Evolutionary conservation across 2,888 invertebrate species (phyloP), one percentile per base, ranked within the genome.

Genomic region (Cistogaster globosa): DNA sequence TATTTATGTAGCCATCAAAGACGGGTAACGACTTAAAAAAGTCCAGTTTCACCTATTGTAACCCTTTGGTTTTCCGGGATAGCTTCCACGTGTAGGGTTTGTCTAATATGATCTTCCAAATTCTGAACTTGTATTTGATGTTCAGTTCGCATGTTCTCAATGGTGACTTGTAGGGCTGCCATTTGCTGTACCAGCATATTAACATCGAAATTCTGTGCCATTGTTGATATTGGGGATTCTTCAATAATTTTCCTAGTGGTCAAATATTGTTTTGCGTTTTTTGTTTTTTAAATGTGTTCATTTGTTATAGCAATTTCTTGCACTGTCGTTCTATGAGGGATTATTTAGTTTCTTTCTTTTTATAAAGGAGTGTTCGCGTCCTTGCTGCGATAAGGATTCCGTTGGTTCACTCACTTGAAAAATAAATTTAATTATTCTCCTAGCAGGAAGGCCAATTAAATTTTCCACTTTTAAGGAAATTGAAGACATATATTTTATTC

Each of bases 11-110:
- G 12, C 69, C 45, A 58, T 71, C 45, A 45, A 58, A 71, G 26
- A 26, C 12, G 22, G 72, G 62, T 45, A 72, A 42, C 32, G 62
- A 72, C 26, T 72, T 62, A 58, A 62, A 74, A 20, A 62, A 51
- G 7, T 74, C 72, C 0, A 74, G 26, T 38, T 51, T 74, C 7
- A 74, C 60, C 36, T 60, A 57, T 69, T 32, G 14, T 48, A 7
- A 5, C 26, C n/a, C n/a, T 32, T 32, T 8, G 32, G 32, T 32
- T 32, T 32, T 32, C 32, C 32, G 32, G 32, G 8, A 32, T 32
- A 48, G 51, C 18, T 74, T 63, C 20, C 6, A 62, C 16, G 14
- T 38, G 74, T 20, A 26, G 74, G 32, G 3, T 20, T 42, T 38
- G 53, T 36, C 62, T 36, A 48, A 74, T 53, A 53, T 74, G 51